Conservation (phyloP, 1,140 invertebrate species). For the Brachionus paranguensis region DNA sequence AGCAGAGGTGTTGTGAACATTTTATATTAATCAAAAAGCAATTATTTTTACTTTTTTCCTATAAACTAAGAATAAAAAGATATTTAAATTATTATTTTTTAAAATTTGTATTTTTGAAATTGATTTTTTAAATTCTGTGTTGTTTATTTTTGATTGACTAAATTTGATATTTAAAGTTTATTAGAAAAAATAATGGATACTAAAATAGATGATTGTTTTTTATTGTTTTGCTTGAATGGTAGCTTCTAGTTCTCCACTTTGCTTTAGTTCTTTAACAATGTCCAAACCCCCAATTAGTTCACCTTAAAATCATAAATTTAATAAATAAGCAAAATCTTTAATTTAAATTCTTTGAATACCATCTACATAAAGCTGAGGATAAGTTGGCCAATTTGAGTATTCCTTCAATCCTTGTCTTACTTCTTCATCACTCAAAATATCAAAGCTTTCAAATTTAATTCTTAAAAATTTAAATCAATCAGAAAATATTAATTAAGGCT, state of each 20-base stretch:
- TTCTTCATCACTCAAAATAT: constrained; percentile 54
- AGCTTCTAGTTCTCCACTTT: constrained; percentile 77
- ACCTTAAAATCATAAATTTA: not conserved
- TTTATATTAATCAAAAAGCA: too few relatives aligned
- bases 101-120: too few relatives aligned
- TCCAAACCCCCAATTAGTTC: constrained; percentile 96
- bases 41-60: too few relatives aligned
- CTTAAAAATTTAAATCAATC: not conserved
- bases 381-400: constrained; percentile 95
- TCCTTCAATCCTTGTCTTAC: constrained; percentile 68
- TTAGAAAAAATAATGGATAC: not conserved
- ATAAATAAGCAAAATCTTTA: not conserved
- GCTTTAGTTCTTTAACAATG: constrained; percentile 91
- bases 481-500: not conserved
- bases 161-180: not conserved
- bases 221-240: constrained; percentile 18
- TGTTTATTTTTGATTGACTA: not conserved
- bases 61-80: too few relatives aligned
- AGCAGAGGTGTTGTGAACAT: too few relatives aligned
- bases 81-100: too few relatives aligned
- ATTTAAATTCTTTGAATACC: not conserved
- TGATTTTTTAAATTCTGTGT: too few relatives aligned
- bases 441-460: constrained; percentile 54
- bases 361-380: constrained; percentile 75
- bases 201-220: not conserved